Evolutionary conservation across 2,888 invertebrate genomes (phyloP).

Genomic region (Steinernema hermaphroditum): DNA sequence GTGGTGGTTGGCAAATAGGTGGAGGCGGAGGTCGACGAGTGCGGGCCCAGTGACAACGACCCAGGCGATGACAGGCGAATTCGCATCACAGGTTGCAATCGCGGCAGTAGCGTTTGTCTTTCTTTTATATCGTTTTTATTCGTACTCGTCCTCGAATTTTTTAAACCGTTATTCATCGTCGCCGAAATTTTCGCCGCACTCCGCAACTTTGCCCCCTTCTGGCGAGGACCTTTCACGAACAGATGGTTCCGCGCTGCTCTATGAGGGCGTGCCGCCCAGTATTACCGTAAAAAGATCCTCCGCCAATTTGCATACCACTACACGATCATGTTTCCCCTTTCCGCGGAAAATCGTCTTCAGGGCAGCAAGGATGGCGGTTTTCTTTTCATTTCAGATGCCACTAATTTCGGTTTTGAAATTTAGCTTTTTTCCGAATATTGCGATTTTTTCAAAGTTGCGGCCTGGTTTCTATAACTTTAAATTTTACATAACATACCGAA

Average conservation of each 20-base stretch:
- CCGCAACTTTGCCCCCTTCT: background rate
- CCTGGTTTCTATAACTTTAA: too few relatives aligned
- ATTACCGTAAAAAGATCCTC: constrained; percentile 14
- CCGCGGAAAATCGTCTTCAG: too few relatives aligned
- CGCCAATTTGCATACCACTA: constrained; percentile 17
- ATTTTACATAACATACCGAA: too few relatives aligned
- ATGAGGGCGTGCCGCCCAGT: background rate
- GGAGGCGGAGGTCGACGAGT: too few relatives aligned
- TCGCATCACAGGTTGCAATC: constrained; percentile 6
- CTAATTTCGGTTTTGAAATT: too few relatives aligned
- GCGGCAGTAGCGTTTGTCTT: constrained; percentile 2
- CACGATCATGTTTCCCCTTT: background rate
- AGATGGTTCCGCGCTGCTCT: constrained; percentile 10
- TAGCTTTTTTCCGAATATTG: too few relatives aligned
- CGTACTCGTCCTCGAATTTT: background rate
- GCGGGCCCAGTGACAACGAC: too few relatives aligned
- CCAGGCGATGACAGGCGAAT: constrained; percentile 12
- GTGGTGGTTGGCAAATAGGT: too few relatives aligned
- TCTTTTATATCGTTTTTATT: constrained; percentile 24
- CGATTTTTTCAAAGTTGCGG: too few relatives aligned
- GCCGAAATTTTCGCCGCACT: background rate
- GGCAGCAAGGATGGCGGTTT: too few relatives aligned
- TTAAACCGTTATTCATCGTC: background rate
- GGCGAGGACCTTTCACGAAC: background rate
- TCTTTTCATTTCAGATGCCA: too few relatives aligned